Evolutionary conservation across 2,797 vertebrate species (phyloP).

Genomic region (Notolepis coatsorum): DNA sequence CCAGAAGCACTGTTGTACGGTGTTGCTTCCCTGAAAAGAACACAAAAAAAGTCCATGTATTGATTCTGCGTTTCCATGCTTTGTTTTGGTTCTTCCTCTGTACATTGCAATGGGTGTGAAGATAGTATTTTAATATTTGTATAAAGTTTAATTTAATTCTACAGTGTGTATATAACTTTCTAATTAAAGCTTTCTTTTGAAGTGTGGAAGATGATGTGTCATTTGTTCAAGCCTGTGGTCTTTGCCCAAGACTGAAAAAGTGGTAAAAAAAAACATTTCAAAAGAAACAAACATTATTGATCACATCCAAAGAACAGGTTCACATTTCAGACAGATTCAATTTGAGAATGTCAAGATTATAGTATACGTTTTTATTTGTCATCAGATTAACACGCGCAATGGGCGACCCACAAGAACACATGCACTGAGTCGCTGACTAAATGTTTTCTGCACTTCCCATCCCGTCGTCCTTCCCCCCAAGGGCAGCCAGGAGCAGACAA

Average conservation of each 20-base stretch:
- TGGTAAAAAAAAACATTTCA: too few species aligned
- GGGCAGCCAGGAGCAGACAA: too few species aligned
- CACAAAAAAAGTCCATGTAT: conserved; percentile 57
- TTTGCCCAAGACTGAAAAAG: background rate
- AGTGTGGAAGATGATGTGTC: conserved; percentile 69
- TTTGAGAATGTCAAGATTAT: too few species aligned
- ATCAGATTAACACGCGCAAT: too few species aligned
- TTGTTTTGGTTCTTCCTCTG: conserved; percentile 81
- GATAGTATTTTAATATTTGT: conserved; percentile 99
- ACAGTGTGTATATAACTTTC: conserved; percentile 98
- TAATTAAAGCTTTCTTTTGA: conserved; percentile 91
- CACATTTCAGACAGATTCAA: too few species aligned
- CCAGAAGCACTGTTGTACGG: conserved; percentile 81
- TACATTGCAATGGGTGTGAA: conserved; percentile 96
- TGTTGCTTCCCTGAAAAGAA: conserved; percentile 67
- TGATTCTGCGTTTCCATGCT: conserved; percentile 70
- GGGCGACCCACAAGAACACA: too few species aligned
- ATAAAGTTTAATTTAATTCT: conserved; percentile 99
- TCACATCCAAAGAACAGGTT: too few species aligned
- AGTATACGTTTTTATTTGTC: too few species aligned
- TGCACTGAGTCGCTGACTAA: too few species aligned
- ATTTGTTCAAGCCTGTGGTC: conserved; percentile 30
- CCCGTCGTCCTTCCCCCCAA: too few species aligned
- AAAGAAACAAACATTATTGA: too few species aligned
- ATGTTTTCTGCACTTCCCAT: too few species aligned